Conservation (phyloP, 2,888 invertebrate genomes). For the Dolichopus griseipennis region DNA sequence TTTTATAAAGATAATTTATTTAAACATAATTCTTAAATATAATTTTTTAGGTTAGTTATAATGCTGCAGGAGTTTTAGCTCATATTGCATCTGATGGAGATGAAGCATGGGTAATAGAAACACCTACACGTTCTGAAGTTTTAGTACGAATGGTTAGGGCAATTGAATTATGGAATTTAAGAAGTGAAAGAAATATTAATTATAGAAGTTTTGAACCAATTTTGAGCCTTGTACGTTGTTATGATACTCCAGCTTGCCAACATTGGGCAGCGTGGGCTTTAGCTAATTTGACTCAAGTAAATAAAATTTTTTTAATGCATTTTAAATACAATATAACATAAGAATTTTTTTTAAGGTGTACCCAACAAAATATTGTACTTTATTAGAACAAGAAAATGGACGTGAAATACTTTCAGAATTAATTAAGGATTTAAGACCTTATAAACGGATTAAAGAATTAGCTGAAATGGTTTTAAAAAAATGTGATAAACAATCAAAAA, state of each 20-base stretch:
- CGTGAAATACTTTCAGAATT: conserved; percentile 60
- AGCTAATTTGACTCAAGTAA: conserved; percentile 76
- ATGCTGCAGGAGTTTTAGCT: conserved; percentile 90
- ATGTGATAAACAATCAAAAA: conserved; percentile 44
- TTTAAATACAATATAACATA: too few relatives aligned
- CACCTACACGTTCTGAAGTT: conserved; percentile 63
- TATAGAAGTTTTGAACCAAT: conserved; percentile 95
- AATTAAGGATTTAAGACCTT: conserved; percentile 53
- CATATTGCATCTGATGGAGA: conserved; percentile 91
- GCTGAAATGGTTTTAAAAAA: conserved; percentile 60
- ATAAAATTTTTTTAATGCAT: conserved; percentile 9
- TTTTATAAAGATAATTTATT: conserved; percentile 4
- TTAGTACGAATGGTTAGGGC: conserved; percentile 68
- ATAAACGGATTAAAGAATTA: conserved; percentile 57
- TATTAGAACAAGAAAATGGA: conserved; percentile 82
- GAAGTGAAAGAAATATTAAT: conserved; percentile 86
- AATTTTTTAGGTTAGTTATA: conserved; percentile 70
- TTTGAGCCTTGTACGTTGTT: conserved; percentile 67
- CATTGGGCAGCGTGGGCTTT: conserved; percentile 98
- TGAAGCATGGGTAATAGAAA: conserved; percentile 67
- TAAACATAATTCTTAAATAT: background rate
- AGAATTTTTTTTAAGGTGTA: conserved; percentile 48
- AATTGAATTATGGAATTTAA: conserved; percentile 80
- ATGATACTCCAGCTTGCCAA: conserved; percentile 85
- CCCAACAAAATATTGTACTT: conserved; percentile 79